These are phyloP conservation scores for Drosophila colorata DNA, from an alignment of 2,888 invertebrate species.

Conservation along the genomic window DNA sequence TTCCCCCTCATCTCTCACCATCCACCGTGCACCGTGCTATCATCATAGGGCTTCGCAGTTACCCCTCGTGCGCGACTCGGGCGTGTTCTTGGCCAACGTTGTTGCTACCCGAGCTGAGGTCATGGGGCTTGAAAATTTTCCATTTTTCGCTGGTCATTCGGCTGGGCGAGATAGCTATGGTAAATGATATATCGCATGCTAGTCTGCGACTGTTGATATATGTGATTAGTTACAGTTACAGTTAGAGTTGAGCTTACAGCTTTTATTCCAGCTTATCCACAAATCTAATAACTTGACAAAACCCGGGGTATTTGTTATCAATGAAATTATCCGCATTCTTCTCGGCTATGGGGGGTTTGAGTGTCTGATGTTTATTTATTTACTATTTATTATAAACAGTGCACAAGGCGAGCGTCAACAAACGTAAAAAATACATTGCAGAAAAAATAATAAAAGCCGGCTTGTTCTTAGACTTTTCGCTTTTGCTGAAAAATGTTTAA, in stretches of 20 bases:
- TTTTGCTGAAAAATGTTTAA: too few species aligned
- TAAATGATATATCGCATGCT: conserved; percentile 14
- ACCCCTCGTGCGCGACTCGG: too few species aligned
- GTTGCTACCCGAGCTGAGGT: conserved; percentile 53
- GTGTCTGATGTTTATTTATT: conserved; percentile 4
- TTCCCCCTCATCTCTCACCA: neutral
- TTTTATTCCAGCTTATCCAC: conserved; percentile 24
- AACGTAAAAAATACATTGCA: too few species aligned
- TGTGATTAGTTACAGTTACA: conserved; percentile 19
- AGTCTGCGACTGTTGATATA: conserved; percentile 13
- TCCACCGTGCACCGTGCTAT: conserved; percentile 1
- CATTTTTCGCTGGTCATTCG: conserved; percentile 10
- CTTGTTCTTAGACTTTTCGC: too few species aligned
- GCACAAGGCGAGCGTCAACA: too few species aligned
- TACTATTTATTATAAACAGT: neutral
- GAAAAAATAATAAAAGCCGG: too few species aligned
- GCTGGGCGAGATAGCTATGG: neutral
- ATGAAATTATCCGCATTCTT: too few species aligned
- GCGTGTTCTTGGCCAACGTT: neutral
- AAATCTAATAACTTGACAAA: conserved; percentile 8
- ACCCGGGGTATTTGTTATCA: too few species aligned
- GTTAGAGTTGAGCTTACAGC: conserved; percentile 10
- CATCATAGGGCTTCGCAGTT: conserved; percentile 46
- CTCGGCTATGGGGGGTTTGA: too few species aligned
- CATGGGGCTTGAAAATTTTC: conserved; percentile 34